These are phyloP conservation scores for Rhabdophis nuchalis DNA, from an alignment of 2,797 vertebrate genomes.

Conservation along the genomic window DNA sequence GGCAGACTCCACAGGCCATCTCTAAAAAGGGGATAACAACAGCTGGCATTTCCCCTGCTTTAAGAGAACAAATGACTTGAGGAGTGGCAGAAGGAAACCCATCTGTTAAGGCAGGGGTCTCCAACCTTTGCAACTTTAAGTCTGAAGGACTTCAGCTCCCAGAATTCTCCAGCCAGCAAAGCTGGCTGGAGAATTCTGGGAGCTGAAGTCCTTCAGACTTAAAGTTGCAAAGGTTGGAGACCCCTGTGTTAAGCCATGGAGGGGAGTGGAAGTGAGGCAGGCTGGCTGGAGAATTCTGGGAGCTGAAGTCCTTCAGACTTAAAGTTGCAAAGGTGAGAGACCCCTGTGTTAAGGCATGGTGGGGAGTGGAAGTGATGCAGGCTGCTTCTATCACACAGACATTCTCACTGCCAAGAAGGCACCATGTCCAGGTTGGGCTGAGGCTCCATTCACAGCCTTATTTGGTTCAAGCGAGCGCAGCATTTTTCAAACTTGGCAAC, in stretches of 20 bases:
- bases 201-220: too few species aligned
- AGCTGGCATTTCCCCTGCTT: neutral
- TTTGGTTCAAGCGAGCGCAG: neutral
- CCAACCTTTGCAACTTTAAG: too few species aligned
- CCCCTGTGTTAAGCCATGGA: too few species aligned
- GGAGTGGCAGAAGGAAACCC: neutral
- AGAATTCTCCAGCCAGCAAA: too few species aligned
- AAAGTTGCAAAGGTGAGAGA: too few species aligned
- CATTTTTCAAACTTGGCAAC: neutral
- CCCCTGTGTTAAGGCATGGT: neutral
- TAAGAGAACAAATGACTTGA: neutral
- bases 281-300: too few species aligned
- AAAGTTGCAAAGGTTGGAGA: too few species aligned
- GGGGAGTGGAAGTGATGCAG: neutral
- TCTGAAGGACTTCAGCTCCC: too few species aligned
- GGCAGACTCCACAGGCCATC: neutral
- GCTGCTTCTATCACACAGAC: neutral
- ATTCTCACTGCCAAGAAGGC: neutral
- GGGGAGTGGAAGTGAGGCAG: too few species aligned
- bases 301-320: too few species aligned
- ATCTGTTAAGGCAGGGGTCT: neutral
- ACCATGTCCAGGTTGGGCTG: neutral
- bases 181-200: too few species aligned
- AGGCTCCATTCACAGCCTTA: neutral
- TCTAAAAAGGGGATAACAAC: neutral